phyloP scores from a whole-genome alignment of 2,797 vertebrate species.

The Sebastes vulpes region DNA sequence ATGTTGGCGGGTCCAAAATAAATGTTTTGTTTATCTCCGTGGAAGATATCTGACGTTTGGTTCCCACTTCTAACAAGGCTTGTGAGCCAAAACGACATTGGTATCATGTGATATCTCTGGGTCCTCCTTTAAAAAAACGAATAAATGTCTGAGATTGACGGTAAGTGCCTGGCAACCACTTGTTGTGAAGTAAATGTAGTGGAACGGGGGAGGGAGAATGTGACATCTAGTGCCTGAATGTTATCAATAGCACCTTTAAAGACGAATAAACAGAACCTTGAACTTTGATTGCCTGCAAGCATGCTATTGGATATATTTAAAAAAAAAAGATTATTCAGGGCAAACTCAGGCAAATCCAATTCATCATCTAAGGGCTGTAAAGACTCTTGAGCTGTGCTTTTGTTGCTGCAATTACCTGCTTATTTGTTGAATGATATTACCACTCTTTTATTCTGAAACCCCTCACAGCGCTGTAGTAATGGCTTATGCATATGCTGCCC shows the following conservation, averaged over 20 bases:
- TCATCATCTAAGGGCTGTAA: neutral
- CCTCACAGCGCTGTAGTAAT: slow-evolving; percentile 27
- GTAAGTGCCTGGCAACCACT: no score
- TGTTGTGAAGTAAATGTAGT: no score
- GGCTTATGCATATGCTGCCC: slow-evolving; percentile 59
- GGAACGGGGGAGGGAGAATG: no score
- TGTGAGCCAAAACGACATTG: neutral
- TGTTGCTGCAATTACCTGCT: neutral
- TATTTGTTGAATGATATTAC: neutral
- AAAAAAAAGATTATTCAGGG: neutral
- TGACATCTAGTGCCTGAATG: no score
- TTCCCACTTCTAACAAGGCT: neutral
- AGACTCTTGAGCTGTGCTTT: neutral
- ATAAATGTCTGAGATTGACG: no score
- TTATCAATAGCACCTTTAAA: neutral
- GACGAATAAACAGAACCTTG: neutral
- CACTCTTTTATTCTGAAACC: neutral
- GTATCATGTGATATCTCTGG: neutral
- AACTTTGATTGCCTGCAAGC: neutral
- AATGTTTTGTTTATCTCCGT: neutral
- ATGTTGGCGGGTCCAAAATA: neutral
- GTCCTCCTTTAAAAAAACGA: neutral
- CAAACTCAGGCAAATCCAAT: neutral
- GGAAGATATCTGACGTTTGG: neutral
- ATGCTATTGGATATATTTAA: neutral